Evolutionary conservation across 2,113 vertebrate genomes (phyloP), one percentile per base, ranked within the genome.

Genomic region (Rhabdomys dilectus): DNA sequence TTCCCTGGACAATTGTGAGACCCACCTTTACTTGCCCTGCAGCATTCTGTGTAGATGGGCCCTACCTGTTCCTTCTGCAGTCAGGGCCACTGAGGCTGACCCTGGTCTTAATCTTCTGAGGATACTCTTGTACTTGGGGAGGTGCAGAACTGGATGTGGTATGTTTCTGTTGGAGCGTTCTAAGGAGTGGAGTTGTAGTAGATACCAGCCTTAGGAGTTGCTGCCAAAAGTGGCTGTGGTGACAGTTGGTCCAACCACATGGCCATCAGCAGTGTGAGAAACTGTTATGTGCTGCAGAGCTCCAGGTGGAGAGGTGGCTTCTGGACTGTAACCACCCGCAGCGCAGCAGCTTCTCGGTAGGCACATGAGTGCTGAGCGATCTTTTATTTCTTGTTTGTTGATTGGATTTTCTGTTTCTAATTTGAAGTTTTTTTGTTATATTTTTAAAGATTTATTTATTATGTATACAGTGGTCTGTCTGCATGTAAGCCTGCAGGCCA

Each of bases 81-180:
- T 10, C 1, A 0, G 1, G 31, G 11, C 39, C 5, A 3, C 24
- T 72, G 12, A 78, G 24, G 34, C 39, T 4, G 60, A 24, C 24
- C 21, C 51, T 36, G 8, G 58, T 62, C 45, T 24, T 68, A 68
- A 21, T 70, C 86, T 72, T 70, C 64, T 12, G 7, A 26, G 66
- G 34, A n/a, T n/a, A n/a, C 12, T 39, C n/a, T 53, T 70, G 34
- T 2, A 17, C 56, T 56, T 73, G 22, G 48, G 86, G 68, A 36
- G 76, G 42, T 51, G 24, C 31, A 73, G 56, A 29, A 51, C 64
- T 81, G 11, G 24, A 1, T 5, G 21, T 26, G 0, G 0, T n/a
- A 15, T 1, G 2, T 66, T 77, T 73, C 39, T 39, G 0, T 19
- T 6, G 60, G 48, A 21, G 17, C 87, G 17, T n/a, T 58, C 21